Base-by-base conservation (phyloP, 37 sponge, comb jelly and placozoan species). In the Theonella swinhoei region DNA sequence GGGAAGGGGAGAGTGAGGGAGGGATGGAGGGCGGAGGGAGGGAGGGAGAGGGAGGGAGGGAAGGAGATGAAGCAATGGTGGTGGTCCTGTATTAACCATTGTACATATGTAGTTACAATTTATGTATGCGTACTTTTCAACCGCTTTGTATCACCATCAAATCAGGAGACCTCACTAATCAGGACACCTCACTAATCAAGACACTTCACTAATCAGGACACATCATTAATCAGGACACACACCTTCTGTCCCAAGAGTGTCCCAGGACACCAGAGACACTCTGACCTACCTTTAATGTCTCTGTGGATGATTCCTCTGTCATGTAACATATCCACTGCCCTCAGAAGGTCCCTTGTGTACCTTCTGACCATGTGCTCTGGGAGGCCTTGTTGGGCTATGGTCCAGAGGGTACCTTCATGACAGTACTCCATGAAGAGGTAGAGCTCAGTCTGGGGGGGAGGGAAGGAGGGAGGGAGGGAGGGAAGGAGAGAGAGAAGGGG, bases 351-450 rank as follows among this genome's bases (percentile, higher is more conserved):
- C 31, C 72, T 39, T 24, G 93, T 92, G 79, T 92, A 95, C 41
- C 30, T 63, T 14, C 96, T 54, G 30, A 92, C 82, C 81, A 95
- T 82, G 26, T 62, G 30, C 30, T 92, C 91, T 0, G 83, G 47
- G 38, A 92, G 68, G 0, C 96, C 96, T 36, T 95, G 90, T 64
- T 92, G 77, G 40, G 96, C 93, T 34, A 84, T 68, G 9, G 39
- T 35, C 90, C 91, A 89, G 17, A 95, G 59, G 3, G 90, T 92
- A 2, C 96, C 96, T 33, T 95, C 93, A 28, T 71, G 35, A 41
- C 96, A 95, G 68, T 92, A 95, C 86, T 95, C 96, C 96, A 95
- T 95, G 78, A 95, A 95, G 60, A 95, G 62, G 39, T 88, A 92
- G 62, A 95, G 79, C 64, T 95, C 93, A 77, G 74, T 85, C 93